Evolutionary conservation across 1,140 invertebrate genomes (phyloP), one percentile per base, ranked within the genome.

Genomic region (Bombyx mandarina): DNA sequence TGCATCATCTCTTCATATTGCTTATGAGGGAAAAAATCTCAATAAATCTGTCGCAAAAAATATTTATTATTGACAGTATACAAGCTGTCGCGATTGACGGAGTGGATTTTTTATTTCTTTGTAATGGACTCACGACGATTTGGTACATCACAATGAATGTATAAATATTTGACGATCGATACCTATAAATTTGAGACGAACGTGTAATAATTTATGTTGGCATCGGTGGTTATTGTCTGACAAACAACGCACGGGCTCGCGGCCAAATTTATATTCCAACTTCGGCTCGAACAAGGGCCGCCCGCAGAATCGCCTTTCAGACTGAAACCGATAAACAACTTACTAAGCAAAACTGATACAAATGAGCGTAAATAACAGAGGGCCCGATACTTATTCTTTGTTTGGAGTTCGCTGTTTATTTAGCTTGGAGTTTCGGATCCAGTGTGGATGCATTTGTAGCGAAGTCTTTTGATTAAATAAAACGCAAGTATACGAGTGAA

Each of bases 251-350:
- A 61, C 58, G 61, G 59, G 61, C 65, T 62, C 59, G 56, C 57
- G 58, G 66, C 68, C 62, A 77, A 80, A 80, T 84, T 82, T 84
- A 79, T 83, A 75, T 77, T 70, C 74, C 62, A 80, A 82, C 72
- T 84, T 80, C 72, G 52, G 60, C 56, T 35, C 44, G 59, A 69
- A 61, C 66, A 59, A 60, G 65, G 66, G 56, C 60, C 56, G 60
- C 55, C 65, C 66, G 59, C 69, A 66, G 64, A 67, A 61, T 65
- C 67, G 64, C 63, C 66, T 61, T 65, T 54, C 57, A 54, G 57
- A 64, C 64, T 63, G 51, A 63, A 71, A 69, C 66, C 68, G 58
- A 75, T 73, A 75, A 70, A 75, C 60, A 73, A 73, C 67, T 70
- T 62, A 63, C 54, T 56, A 58, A 63, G 60, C 67, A 71, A 64